phyloP scores from a whole-genome alignment of 1,140 invertebrate species.

The Myzus persicae region DNA sequence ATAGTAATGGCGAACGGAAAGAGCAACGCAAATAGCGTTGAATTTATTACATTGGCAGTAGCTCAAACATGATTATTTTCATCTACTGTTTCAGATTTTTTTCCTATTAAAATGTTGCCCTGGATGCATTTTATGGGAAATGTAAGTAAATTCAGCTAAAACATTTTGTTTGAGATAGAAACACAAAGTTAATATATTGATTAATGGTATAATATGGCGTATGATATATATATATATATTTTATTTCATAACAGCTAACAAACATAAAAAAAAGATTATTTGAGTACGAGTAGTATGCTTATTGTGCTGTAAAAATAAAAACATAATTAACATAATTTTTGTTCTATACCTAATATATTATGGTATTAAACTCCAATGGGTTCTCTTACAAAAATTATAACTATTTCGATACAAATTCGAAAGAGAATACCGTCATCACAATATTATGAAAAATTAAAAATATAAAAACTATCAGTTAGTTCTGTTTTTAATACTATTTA shows the following conservation, averaged over 20 bases:
- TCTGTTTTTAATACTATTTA: neutral
- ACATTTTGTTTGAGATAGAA: neutral
- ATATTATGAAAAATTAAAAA: too few species aligned
- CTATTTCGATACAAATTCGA: neutral
- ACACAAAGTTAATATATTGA: neutral
- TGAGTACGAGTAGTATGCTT: neutral
- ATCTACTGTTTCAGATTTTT: neutral
- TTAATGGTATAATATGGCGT: neutral
- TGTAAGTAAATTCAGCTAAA: neutral
- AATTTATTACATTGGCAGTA: neutral
- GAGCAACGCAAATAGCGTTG: neutral
- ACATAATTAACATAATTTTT: neutral
- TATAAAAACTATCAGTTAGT: too few species aligned
- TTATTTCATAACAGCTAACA: neutral
- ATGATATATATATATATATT: neutral
- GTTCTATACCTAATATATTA: neutral
- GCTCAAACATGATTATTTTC: neutral
- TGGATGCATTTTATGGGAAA: neutral
- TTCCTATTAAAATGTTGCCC: neutral
- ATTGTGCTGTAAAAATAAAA: neutral
- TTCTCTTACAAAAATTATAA: neutral
- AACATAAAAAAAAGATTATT: neutral
- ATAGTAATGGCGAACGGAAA: neutral
- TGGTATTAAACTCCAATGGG: neutral
- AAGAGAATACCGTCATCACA: neutral